Conservation (phyloP, 2,113 vertebrate genomes). For the Ochotona curzoniae region DNA sequence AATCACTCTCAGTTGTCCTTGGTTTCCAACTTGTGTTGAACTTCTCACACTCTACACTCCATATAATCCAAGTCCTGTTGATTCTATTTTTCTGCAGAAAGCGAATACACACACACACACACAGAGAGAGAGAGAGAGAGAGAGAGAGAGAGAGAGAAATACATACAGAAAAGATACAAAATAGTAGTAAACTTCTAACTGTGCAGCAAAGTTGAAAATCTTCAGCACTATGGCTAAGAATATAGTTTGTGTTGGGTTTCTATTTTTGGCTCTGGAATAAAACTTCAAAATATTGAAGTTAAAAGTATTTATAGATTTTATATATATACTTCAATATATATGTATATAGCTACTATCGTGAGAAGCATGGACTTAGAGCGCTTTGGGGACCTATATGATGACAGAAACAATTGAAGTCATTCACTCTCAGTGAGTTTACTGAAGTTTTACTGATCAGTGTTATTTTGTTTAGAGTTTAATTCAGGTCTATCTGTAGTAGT, state of each 20-base stretch:
- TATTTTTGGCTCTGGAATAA: background rate
- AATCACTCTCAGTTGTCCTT: background rate
- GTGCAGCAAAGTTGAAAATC: background rate
- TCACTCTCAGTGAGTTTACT: conserved; percentile 57
- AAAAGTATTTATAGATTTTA: conserved; percentile 26
- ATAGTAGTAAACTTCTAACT: background rate
- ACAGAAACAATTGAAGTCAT: conserved; percentile 59
- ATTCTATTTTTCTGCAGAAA: background rate
- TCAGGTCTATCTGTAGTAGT: conserved; percentile 56
- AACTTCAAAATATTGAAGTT: conserved; percentile 21
- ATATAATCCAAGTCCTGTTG: background rate
- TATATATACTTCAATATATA: too few species aligned
- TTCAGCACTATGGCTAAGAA: conserved; percentile 2
- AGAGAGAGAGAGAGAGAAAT: background rate
- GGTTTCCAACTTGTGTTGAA: background rate
- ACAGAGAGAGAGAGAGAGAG: background rate
- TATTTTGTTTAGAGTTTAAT: conserved; percentile 67
- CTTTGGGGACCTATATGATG: conserved; percentile 24
- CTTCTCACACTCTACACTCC: background rate
- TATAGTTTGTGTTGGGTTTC: background rate
- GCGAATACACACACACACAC: background rate
- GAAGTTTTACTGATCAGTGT: conserved; percentile 59
- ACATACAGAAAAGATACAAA: background rate
- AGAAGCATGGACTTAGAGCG: conserved; percentile 1
- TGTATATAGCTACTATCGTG: background rate